phyloP scores from a whole-genome alignment of 1,140 invertebrate genomes.

The Drosophila cardini region DNA sequence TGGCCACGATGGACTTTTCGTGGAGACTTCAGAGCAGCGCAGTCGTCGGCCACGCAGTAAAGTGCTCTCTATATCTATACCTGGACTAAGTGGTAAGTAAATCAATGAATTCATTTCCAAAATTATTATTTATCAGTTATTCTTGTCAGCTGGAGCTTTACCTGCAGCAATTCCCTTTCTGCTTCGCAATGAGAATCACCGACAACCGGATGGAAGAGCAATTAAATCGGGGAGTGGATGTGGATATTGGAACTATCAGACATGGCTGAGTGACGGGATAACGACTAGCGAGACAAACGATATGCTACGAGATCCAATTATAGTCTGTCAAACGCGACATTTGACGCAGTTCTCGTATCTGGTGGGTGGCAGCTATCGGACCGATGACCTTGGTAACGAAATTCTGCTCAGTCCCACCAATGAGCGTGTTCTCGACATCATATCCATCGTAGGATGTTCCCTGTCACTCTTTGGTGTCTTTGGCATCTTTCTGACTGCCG shows the following conservation, averaged over 20 bases:
- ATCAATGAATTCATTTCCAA: not conserved
- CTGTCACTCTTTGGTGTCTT: slow-evolving; percentile 87
- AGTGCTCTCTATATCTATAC: slow-evolving; percentile 75
- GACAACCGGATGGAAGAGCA: slow-evolving; percentile 50
- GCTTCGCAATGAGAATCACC: slow-evolving; percentile 68
- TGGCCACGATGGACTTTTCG: slow-evolving; percentile 72
- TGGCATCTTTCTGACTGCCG: slow-evolving; percentile 87
- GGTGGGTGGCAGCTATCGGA: slow-evolving; percentile 83
- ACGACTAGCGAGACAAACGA: slow-evolving; percentile 34
- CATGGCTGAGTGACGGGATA: slow-evolving; percentile 68
- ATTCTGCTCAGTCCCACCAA: slow-evolving; percentile 81
- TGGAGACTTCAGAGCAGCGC: slow-evolving; percentile 49
- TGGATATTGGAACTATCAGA: slow-evolving; percentile 80
- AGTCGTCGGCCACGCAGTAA: slow-evolving; percentile 70
- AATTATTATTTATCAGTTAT: not conserved
- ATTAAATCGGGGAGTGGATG: slow-evolving; percentile 57
- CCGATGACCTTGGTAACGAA: slow-evolving; percentile 66
- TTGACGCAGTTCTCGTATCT: slow-evolving; percentile 88
- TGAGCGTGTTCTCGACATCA: slow-evolving; percentile 86
- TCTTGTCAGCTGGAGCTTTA: slow-evolving; percentile 33
- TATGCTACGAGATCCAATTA: slow-evolving; percentile 56
- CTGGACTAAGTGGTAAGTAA: slow-evolving; percentile 49
- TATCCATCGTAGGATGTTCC: slow-evolving; percentile 87
- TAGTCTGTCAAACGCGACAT: slow-evolving; percentile 86
- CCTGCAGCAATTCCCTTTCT: slow-evolving; percentile 59